Percentiles rank a stretch among this genome's conserved stretches.
Conservation (phyloP, 2,797 vertebrate species). For the Eulemur rubriventer region DNA sequence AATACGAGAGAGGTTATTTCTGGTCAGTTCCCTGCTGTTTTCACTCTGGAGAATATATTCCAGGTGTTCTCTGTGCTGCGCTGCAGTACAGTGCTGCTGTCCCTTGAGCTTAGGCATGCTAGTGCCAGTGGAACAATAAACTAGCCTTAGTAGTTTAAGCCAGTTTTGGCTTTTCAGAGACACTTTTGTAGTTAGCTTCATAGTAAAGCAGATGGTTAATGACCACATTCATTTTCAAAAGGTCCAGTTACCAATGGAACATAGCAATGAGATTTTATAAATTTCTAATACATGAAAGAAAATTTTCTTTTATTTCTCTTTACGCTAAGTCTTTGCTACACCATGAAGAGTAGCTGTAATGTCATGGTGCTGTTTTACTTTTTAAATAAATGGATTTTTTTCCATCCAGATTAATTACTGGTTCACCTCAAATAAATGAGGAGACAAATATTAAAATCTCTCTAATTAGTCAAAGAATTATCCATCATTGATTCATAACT, state of each 20-base stretch:
- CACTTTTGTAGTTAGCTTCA: constrained; percentile 77
- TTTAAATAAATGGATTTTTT: neutral
- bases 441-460: neutral
- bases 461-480: neutral
- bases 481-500: neutral
- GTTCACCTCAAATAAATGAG: neutral
- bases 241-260: constrained; percentile 61
- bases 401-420: constrained; percentile 2
- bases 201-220: constrained; percentile 84
- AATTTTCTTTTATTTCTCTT: constrained; percentile 55
- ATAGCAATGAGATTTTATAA: constrained; percentile 71
- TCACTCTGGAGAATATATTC: constrained; percentile 89
- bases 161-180: constrained; percentile 68
- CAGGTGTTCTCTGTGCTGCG: constrained; percentile 84
- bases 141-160: constrained; percentile 68
- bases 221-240: constrained; percentile 80
- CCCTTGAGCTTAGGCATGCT: constrained; percentile 78
- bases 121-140: constrained; percentile 83
- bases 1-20: constrained; percentile 89
- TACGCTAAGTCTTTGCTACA: constrained; percentile 35
- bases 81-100: constrained; percentile 78
- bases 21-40: constrained; percentile 90
- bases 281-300: constrained; percentile 15
- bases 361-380: constrained; percentile 18
- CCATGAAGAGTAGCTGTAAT: neutral